Conservation (phyloP, 2,888 invertebrate genomes). For the Synanthedon andrenaeformis region DNA sequence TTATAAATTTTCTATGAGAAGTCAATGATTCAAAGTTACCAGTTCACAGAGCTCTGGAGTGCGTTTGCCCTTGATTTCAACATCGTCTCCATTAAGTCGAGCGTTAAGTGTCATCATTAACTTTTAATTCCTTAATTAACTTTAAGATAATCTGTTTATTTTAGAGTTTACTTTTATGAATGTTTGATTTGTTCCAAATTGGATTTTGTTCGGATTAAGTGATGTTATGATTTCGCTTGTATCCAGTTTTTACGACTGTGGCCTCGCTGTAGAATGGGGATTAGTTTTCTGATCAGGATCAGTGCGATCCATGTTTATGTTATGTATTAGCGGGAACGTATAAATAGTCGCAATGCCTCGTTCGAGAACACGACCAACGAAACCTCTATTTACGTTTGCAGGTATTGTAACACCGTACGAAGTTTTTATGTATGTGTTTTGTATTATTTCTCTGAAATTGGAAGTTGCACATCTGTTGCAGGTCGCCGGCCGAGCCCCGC, state of each 20-base stretch:
- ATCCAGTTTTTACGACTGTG: background rate
- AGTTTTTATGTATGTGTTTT: constrained; percentile 40
- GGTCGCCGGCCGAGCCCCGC: constrained; percentile 22
- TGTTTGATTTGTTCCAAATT: background rate
- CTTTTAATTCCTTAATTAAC: background rate
- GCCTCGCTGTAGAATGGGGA: background rate
- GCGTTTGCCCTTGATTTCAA: background rate
- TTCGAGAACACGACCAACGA: constrained; percentile 29
- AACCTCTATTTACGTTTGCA: constrained; percentile 51
- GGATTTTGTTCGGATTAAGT: background rate
- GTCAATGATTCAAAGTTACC: background rate
- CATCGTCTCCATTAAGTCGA: background rate
- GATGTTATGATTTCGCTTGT: background rate
- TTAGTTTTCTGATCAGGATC: background rate
- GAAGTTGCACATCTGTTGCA: constrained; percentile 52
- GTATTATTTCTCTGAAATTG: constrained; percentile 47
- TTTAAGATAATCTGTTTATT: background rate
- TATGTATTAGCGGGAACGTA: background rate
- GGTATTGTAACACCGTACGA: constrained; percentile 43
- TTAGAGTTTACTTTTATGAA: background rate
- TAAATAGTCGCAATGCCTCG: background rate
- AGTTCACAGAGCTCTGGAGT: background rate
- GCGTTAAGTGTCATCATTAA: background rate
- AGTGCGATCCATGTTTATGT: background rate
- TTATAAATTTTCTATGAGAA: background rate